Evolutionary conservation across 2,113 vertebrate species (phyloP), one percentile per base, ranked within the genome.

Genomic region (Anhinga rufa): DNA sequence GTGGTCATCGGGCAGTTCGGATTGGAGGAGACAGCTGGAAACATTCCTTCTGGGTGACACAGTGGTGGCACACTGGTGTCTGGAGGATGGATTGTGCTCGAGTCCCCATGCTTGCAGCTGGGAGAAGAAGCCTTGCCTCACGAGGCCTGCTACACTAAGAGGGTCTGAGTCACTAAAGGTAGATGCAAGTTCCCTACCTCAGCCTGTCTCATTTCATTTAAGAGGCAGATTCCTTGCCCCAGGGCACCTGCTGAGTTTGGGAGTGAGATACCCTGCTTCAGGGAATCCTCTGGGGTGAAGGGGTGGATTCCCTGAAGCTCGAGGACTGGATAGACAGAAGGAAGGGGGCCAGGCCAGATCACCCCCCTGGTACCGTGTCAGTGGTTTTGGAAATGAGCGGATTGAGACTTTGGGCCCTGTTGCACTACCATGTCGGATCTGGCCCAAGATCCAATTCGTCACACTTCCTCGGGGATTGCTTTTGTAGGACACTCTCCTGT

Each of bases 131-230:
- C 40, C 12, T 66, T 48, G 85, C 94, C 74, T 89, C 34, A 2
- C 2, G 3, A 58, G 85, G 80, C 32, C 60, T 78, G 82, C 60
- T 78, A 15, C 32, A 2, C 71, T 25, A 6, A n/a, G 72, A 71
- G 93, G 89, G 55, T 84, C 91, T 55, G 65, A 83, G 96, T 72
- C 38, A 3, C 49, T 79, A 48, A 49, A 64, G 72, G 91, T 65
- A 86, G 76, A 60, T 77, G 94, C 90, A 5, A n/a, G 55, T 93
- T 98, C 98, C 98, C 98, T 98, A 98, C 98, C 98, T 98, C 98
- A 98, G 98, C 97, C 95, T 91, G 92, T 68, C 91, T 75, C 52
- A 2, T 76, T 51, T 57, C 46, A 14, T 90, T 92, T 82, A n/a
- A 36, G 92, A 93, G 97, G 94, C 95, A 93, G 75, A 93, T 83